Percentiles rank a stretch among this genome's conserved stretches.
phyloP scores from a whole-genome alignment of 2,113 vertebrate species.

The Morone saxatilis region DNA sequence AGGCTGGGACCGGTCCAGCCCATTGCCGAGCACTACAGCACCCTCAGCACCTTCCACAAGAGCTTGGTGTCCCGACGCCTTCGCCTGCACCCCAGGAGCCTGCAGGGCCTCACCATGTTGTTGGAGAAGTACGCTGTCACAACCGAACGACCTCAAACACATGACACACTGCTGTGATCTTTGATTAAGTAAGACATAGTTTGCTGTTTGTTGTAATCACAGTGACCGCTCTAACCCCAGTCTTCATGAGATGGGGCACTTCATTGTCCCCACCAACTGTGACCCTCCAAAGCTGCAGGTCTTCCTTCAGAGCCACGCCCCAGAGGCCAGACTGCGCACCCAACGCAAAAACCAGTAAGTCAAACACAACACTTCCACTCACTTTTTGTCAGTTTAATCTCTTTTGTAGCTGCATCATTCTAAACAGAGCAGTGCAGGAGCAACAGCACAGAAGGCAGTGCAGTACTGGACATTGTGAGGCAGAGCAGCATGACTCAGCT shows the following conservation, averaged over 20 bases:
- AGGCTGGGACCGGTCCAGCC: constrained; percentile 87
- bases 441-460: neutral
- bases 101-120: constrained; percentile 91
- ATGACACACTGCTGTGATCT: neutral
- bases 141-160: neutral
- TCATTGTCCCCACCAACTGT: constrained; percentile 88
- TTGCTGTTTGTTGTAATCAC: constrained; percentile 14
- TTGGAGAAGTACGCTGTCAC: constrained; percentile 86
- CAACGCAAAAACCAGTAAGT: constrained; percentile 90
- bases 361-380: neutral
- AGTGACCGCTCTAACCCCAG: constrained; percentile 89
- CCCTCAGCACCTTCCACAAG: constrained; percentile 88
- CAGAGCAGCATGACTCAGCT: too few species aligned
- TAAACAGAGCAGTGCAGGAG: neutral
- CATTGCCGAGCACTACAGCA: constrained; percentile 89
- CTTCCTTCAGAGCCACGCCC: constrained; percentile 91
- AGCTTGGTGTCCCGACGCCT: constrained; percentile 81
- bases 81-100: constrained; percentile 89
- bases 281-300: constrained; percentile 87
- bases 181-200: too few species aligned
- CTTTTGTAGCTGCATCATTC: neutral
- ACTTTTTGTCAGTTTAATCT: neutral
- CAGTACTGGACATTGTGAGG: too few species aligned
- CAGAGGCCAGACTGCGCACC: constrained; percentile 88
- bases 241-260: constrained; percentile 93